phyloP scores from a whole-genome alignment of 2,888 invertebrate species.

The Tipula vernalis region DNA sequence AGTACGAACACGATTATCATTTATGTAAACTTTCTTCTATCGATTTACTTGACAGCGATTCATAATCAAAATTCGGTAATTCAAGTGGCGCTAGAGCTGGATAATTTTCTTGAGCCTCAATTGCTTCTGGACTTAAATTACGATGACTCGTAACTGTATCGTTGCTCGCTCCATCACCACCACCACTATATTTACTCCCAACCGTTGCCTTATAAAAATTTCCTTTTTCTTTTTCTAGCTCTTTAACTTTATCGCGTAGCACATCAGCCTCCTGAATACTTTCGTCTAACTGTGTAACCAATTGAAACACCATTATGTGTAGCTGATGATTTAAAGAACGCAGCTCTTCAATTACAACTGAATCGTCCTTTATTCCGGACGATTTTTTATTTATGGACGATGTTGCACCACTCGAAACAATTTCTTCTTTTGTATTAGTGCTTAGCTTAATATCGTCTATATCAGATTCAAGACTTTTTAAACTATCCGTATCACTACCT shows the following conservation, averaged over 20 bases:
- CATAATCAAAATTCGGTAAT: constrained; percentile 45
- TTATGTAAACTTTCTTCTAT: neutral
- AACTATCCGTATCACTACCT: constrained; percentile 19
- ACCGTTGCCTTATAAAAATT: neutral
- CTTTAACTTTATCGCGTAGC: constrained; percentile 43
- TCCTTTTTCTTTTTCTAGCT: constrained; percentile 41
- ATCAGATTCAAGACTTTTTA: constrained; percentile 19
- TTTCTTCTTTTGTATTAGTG: neutral
- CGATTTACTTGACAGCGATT: neutral
- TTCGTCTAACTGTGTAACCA: constrained; percentile 51
- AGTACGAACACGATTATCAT: neutral
- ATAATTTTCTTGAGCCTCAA: constrained; percentile 31
- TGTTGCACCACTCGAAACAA: constrained; percentile 15
- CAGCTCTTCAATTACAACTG: constrained; percentile 52
- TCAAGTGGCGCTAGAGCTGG: constrained; percentile 42
- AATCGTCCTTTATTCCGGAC: constrained; percentile 39
- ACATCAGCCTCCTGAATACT: constrained; percentile 49
- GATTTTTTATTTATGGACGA: constrained; percentile 19
- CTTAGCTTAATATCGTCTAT: constrained; percentile 14
- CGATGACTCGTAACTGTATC: neutral
- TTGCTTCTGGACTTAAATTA: constrained; percentile 18
- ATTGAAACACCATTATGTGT: constrained; percentile 42
- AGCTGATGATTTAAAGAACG: constrained; percentile 51
- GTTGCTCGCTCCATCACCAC: neutral
- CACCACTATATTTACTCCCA: neutral